These are phyloP conservation scores for Cossypha heuglini DNA, from an alignment of 2,797 vertebrate species.

Conservation along the genomic window DNA sequence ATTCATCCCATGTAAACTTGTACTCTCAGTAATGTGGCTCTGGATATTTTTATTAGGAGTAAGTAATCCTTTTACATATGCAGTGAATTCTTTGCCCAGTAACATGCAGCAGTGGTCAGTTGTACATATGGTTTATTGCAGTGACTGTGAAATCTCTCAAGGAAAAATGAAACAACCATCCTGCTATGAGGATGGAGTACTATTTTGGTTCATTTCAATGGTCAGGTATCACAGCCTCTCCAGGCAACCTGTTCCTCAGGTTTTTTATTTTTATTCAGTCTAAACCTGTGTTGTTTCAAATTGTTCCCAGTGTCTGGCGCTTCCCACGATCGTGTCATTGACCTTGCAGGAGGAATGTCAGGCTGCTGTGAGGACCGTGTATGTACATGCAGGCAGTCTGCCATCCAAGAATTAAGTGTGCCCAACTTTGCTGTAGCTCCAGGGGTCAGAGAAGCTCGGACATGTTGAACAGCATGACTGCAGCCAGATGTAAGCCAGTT, in stretches of 20 bases:
- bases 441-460: background rate
- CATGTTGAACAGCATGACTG: background rate
- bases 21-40: background rate
- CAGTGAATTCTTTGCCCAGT: background rate
- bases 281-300: background rate
- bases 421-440: background rate
- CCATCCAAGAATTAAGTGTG: background rate
- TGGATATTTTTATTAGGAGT: background rate
- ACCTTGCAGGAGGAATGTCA: background rate
- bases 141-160: background rate
- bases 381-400: background rate
- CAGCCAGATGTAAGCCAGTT: background rate
- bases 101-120: background rate
- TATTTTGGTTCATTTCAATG: background rate
- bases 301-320: background rate
- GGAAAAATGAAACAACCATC: background rate
- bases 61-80: background rate
- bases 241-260: background rate
- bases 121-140: background rate
- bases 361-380: background rate
- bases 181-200: background rate
- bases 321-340: rapidly evolving
- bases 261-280: background rate
- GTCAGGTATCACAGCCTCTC: background rate
- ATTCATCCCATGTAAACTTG: background rate